Base-by-base conservation (phyloP, 2,888 invertebrate genomes). In the Agrochola litura region DNA sequence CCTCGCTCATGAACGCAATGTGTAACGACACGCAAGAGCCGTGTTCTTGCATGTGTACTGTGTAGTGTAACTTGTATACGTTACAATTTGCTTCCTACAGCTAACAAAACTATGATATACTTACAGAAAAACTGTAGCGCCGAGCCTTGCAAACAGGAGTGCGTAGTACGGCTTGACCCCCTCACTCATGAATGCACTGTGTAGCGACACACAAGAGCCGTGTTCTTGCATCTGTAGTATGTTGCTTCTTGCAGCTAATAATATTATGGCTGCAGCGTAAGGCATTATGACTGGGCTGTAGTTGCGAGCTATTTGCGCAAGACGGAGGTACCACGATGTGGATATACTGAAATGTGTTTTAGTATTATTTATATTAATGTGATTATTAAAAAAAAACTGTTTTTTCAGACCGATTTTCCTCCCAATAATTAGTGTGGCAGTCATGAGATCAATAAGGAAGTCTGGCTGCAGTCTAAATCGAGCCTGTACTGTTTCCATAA, bases 301-400 rank as follows among this genome's bases (percentile, higher is more conserved):
- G 92, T 97, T 97, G 58, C 98, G 97, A 4, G 97, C 97, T 54
- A 98, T 92, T 89, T 98, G 97, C 0, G 97, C 97, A 12, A 98
- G 90, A 1, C 97, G 97, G 73, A 97, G 97, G 78, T 97, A 95
- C 93, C 97, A 94, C 0, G 97, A 97, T 72, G 97, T 93, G 77
- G 97, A 93, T 74, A 97, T 95, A 79, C 97, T 97, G 94, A 77
- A 94, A 94, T 73, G 49, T 56, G 64, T 30, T 30, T 68, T 60
- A 25, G 58, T 52, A 37, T 37, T 37, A 30, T 30, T 30, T 30
- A 30, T 37, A 37, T 37, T 37, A 37, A 37, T 37, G 37, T 37
- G 4, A 37, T 37, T 37, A 25, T 25, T 25, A 19, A 12, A 66
- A 46, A 46, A 10, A 65, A 19, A 10, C 16, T 9, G 9, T 6